Conservation (phyloP, 2,888 invertebrate species). For the Perizoma affinitatum region DNA sequence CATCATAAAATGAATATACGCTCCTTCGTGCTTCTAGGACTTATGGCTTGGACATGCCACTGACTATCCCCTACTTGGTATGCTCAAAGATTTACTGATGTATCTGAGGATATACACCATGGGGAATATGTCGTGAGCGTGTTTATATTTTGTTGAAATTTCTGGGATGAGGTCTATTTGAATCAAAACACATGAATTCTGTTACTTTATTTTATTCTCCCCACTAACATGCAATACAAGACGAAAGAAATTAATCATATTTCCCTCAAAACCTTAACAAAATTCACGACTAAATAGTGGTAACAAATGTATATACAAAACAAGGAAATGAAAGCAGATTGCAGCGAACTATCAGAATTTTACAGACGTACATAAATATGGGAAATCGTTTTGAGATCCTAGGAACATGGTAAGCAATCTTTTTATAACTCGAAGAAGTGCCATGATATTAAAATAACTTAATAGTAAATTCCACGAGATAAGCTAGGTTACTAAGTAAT, state of each 20-base stretch:
- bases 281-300: constrained; percentile 66
- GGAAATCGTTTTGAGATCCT: constrained; percentile 53
- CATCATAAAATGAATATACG: no score
- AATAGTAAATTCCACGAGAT: constrained; percentile 5
- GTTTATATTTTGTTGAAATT: no score
- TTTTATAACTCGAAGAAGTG: constrained; percentile 40
- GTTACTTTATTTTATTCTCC: constrained; percentile 78
- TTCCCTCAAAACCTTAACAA: constrained; percentile 60
- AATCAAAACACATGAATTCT: constrained; percentile 15
- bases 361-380: constrained; percentile 31
- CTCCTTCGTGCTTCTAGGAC: no score
- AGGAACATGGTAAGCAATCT: constrained; percentile 61
- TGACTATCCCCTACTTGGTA: no score
- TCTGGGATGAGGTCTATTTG: no score
- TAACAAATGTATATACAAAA: constrained; percentile 70
- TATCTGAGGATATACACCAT: no score
- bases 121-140: no score
- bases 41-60: no score
- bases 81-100: no score
- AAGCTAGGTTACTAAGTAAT: no score
- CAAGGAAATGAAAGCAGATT: constrained; percentile 37
- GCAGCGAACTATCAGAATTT: constrained; percentile 16
- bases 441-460: constrained; percentile 31
- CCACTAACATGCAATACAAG: constrained; percentile 80
- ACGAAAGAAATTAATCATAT: constrained; percentile 63